Evolutionary conservation across 2,113 vertebrate species (phyloP), one percentile per base, ranked within the genome.

Genomic region (Neotragus pygmaeus): DNA sequence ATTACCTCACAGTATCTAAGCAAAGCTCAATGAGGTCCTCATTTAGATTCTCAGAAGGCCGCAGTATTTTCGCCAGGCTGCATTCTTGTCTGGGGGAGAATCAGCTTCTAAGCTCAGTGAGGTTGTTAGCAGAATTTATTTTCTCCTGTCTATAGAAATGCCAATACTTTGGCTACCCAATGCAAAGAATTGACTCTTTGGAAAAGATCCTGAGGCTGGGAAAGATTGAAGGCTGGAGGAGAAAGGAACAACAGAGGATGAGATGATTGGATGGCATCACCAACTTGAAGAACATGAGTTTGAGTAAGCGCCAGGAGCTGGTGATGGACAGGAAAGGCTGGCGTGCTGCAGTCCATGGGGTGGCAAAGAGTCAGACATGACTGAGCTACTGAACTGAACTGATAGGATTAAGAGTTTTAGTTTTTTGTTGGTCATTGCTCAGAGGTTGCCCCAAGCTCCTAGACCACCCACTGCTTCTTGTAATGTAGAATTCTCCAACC

Each of bases 1-100:
- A 82, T 60, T 70, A 53, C n/a, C 25, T 96, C 88, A 53, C 47
- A 80, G 19, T 78, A 70, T 86, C 83, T 45, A 17, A 33, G 47
- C 6, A 43, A 60, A n/a, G 6, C 82, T 95, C 89, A n/a, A 11
- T 3, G 33, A 19, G 14, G 15, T 86, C 19, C 4, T 86, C 84
- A 13, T 10, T 39, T 47, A 70, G 43, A 2, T 7, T 49, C 78
- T 88, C 27, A 45, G n/a, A 64, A 57, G 33, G 25, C 49, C 62
- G 5, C 6, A 83, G 7, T 6, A 2, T 30, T 17, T 10, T 78
- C 28, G 10, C 12, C 53, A 47, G 2, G 3, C 53, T 60, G 23
- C 8, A 27, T 77, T 82, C 77, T 55, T 73, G 7, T 70, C 51
- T 43, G 19, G 51, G 43, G n/a, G 51, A 92, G 21, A 82, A 66